Evolutionary conservation across 2,113 vertebrate genomes (phyloP).

Genomic region (Perognathus longimembris): DNA sequence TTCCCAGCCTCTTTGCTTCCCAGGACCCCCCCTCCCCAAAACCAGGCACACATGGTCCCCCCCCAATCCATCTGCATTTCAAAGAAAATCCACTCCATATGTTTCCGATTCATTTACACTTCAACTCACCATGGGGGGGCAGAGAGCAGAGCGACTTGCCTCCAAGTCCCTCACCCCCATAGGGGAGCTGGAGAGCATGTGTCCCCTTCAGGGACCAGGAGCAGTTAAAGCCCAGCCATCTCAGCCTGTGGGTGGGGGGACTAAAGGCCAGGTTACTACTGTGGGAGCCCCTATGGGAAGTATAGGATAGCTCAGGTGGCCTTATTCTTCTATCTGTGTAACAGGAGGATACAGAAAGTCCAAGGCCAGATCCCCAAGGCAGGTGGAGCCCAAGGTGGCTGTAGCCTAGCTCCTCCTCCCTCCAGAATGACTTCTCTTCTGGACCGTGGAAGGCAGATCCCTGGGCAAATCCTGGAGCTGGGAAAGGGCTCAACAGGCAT

Average conservation of each 20-base stretch:
- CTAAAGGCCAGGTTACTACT: background rate
- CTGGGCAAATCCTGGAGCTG: background rate
- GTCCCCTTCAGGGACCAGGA: constrained; percentile 62
- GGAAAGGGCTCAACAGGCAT: background rate
- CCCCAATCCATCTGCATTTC: constrained; percentile 82
- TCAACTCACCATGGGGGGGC: constrained; percentile 76
- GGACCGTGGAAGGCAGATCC: background rate
- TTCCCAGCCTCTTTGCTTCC: constrained; percentile 58
- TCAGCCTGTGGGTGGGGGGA: background rate
- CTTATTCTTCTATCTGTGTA: background rate
- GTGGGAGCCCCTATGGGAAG: background rate
- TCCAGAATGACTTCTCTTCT: background rate
- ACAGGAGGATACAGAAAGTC: background rate
- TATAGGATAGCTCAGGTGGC: background rate
- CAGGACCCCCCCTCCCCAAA: constrained; percentile 47
- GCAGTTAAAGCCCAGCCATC: constrained; percentile 39
- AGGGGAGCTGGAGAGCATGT: constrained; percentile 72
- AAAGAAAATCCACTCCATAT: constrained; percentile 83
- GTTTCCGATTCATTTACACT: constrained; percentile 84
- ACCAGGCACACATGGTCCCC: constrained; percentile 79
- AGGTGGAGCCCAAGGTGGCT: constrained; percentile 9
- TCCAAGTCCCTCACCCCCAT: constrained; percentile 50
- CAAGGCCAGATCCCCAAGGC: background rate
- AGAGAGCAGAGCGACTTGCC: constrained; percentile 53
- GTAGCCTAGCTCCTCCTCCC: background rate